Evolutionary conservation across 2,797 vertebrate species (phyloP).

Genomic region (Gallinago stenura): DNA sequence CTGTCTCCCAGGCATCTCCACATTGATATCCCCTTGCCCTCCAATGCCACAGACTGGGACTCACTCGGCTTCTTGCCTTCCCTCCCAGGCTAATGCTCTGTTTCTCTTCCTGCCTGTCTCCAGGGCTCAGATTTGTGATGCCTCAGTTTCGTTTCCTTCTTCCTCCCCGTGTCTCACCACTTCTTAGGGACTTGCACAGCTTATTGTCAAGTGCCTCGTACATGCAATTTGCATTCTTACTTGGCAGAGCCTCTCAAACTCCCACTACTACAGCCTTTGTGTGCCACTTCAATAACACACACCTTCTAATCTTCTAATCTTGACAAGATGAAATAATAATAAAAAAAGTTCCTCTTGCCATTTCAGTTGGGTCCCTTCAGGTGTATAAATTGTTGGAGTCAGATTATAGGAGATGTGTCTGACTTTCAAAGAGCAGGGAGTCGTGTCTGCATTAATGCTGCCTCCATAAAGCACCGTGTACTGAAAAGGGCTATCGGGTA

Average conservation of each 20-base stretch:
- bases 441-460: neutral
- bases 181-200: neutral
- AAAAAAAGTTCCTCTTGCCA: neutral
- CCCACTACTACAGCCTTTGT: neutral
- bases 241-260: conserved; percentile 33
- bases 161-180: neutral
- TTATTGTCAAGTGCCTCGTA: neutral
- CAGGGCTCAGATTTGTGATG: neutral
- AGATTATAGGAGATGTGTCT: neutral
- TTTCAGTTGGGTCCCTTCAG: neutral
- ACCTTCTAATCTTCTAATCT: neutral
- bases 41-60: neutral
- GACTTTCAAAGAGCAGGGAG: neutral
- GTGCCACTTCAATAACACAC: neutral
- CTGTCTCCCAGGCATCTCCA: neutral
- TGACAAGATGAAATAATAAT: neutral
- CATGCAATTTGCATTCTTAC: neutral
- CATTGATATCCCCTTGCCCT: neutral
- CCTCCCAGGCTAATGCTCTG: neutral
- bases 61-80: neutral
- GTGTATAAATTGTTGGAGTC: neutral
- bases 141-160: neutral
- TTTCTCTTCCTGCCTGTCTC: neutral
- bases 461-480: neutral
- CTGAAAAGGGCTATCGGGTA: neutral